Evolutionary conservation across 2,113 vertebrate genomes (phyloP).

Genomic region (Scopus umbretta): DNA sequence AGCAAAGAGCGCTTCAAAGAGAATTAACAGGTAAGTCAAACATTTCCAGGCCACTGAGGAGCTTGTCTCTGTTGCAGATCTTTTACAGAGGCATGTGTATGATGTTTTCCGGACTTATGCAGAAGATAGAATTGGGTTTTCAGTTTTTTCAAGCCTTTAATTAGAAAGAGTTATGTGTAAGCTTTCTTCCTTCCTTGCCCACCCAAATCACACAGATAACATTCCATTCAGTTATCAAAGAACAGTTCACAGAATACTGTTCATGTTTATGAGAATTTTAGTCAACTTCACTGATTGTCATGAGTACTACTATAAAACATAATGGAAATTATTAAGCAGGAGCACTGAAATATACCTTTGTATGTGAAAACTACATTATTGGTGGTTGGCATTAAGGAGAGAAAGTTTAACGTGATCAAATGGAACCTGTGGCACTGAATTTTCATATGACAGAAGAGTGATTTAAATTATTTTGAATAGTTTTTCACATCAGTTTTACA

Average conservation of each 20-base stretch:
- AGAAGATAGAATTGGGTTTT: not conserved
- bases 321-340: not conserved
- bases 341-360: not conserved
- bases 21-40: not conserved
- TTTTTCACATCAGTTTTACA: not conserved
- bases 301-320: not conserved
- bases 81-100: not conserved
- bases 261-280: not conserved
- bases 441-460: not conserved
- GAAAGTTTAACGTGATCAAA: not conserved
- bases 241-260: not conserved
- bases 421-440: not conserved
- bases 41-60: accelerated
- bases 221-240: not conserved
- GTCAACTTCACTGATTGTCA: not conserved
- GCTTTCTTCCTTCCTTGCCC: not conserved
- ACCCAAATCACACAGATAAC: not conserved
- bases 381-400: not conserved
- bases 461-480: not conserved
- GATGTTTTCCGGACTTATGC: accelerated
- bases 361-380: not conserved
- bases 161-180: not conserved
- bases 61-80: accelerated
- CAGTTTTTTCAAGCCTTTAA: not conserved
- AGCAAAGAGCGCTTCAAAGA: not conserved